Evolutionary conservation across 2,113 vertebrate genomes (phyloP).

Genomic region (Cebidichthys violaceus): DNA sequence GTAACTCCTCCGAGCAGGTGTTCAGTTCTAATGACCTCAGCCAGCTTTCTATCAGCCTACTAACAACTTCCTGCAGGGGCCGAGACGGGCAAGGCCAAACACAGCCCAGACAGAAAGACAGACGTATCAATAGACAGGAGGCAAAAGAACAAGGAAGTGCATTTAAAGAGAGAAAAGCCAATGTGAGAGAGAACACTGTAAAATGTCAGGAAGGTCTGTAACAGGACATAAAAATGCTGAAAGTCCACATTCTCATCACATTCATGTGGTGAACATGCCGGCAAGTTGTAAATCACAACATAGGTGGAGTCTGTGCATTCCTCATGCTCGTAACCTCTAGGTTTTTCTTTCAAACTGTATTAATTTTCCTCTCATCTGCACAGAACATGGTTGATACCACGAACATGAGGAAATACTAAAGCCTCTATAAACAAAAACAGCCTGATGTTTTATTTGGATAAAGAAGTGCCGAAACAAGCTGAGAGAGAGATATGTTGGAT

Average conservation of each 20-base stretch:
- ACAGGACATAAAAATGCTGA: constrained; percentile 11
- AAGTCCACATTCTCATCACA: constrained; percentile 26
- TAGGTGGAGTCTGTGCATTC: constrained; percentile 30
- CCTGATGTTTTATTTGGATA: constrained; percentile 6
- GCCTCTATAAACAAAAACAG: constrained; percentile 5
- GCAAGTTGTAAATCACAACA: constrained; percentile 47
- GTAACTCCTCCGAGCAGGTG: constrained; percentile 81
- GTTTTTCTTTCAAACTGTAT: neutral
- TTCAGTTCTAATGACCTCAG: constrained; percentile 78
- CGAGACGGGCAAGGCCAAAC: constrained; percentile 74
- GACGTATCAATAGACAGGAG: constrained; percentile 57
- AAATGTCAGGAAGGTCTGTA: constrained; percentile 38
- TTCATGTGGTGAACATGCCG: constrained; percentile 22
- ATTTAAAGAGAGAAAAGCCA: constrained; percentile 24
- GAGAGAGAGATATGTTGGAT: neutral
- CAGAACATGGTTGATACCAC: neutral
- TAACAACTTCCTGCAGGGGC: constrained; percentile 80
- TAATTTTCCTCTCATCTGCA: constrained; percentile 5
- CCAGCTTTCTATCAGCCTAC: constrained; percentile 74
- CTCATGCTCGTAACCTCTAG: constrained; percentile 7
- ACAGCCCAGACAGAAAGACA: constrained; percentile 63
- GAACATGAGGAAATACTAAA: constrained; percentile 19
- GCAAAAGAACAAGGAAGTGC: constrained; percentile 30
- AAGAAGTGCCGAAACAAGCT: neutral
- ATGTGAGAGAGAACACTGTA: constrained; percentile 8